A percentile compares a stretch with the other conserved stretches of the same genome.
Conservation (phyloP, 2,113 vertebrate genomes). For the Athene noctua region DNA sequence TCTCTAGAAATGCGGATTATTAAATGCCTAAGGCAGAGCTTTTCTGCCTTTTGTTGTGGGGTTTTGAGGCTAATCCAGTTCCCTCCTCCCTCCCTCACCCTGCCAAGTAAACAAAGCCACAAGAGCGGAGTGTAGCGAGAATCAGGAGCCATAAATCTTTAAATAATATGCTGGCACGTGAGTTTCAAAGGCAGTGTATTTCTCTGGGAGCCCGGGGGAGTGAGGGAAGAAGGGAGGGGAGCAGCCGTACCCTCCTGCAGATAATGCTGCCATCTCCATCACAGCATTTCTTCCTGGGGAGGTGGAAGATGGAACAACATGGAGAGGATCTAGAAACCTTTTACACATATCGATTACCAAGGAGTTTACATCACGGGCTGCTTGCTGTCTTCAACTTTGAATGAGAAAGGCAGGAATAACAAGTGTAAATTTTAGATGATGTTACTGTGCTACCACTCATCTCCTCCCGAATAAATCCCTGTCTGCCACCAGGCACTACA, state of each 20-base stretch:
- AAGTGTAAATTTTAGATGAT: neutral
- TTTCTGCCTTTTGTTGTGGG: constrained; percentile 22
- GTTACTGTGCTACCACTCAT: neutral
- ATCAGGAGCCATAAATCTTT: neutral
- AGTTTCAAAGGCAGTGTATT: neutral
- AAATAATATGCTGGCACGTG: neutral
- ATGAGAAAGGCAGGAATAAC: neutral
- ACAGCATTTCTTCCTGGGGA: neutral
- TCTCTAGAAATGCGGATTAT: constrained; percentile 11
- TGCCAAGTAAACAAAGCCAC: constrained; percentile 14
- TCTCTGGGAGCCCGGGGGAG: neutral
- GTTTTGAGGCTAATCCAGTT: constrained; percentile 11
- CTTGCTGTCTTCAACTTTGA: neutral
- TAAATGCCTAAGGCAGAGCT: neutral
- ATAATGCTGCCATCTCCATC: neutral
- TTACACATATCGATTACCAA: neutral
- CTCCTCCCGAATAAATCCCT: neutral
- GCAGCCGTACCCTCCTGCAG: neutral
- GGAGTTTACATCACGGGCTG: neutral
- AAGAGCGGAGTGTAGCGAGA: neutral
- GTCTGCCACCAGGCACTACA: neutral
- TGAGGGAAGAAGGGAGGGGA: neutral
- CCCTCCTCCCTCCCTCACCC: neutral
- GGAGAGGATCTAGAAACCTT: neutral
- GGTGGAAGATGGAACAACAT: neutral